These are phyloP conservation scores for Oenanthe oenanthe DNA, from an alignment of 2,113 vertebrate genomes.

Conservation along the genomic window DNA sequence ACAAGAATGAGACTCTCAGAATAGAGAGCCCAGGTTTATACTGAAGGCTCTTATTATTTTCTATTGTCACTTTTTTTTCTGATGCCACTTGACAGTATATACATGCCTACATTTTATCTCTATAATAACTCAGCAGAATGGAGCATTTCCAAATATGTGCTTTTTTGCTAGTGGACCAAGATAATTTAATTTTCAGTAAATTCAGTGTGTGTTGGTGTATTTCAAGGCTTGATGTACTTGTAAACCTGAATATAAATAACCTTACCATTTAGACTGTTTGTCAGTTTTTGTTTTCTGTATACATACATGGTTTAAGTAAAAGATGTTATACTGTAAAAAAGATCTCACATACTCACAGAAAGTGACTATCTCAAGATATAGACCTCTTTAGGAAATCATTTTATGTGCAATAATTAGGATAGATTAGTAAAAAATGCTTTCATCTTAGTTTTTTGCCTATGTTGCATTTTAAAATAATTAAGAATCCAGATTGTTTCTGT, in stretches of 20 bases:
- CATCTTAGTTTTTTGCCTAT: slow-evolving; percentile 73
- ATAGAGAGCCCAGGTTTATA: neutral
- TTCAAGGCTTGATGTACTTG: neutral
- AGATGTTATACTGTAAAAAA: neutral
- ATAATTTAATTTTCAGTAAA: neutral
- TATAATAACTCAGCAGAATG: neutral
- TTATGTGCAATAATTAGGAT: slow-evolving; percentile 79
- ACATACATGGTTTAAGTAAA: neutral
- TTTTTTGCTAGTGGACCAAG: neutral
- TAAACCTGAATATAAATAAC: neutral
- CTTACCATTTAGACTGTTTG: neutral
- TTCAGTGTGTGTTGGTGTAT: neutral
- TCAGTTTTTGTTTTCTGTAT: neutral
- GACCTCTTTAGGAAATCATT: slow-evolving; percentile 67
- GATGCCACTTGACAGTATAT: neutral
- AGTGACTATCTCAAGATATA: neutral
- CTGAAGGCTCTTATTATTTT: neutral
- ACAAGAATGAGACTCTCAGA: neutral
- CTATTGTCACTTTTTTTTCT: neutral
- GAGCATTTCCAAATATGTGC: neutral
- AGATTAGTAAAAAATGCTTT: slow-evolving; percentile 79
- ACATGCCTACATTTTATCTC: neutral
- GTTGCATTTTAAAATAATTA: slow-evolving; percentile 78
- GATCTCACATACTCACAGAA: neutral
- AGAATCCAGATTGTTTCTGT: slow-evolving; percentile 79